phyloP scores from a whole-genome alignment of 64 coral and sea anemone species.

The Pocillopora damicornis region DNA sequence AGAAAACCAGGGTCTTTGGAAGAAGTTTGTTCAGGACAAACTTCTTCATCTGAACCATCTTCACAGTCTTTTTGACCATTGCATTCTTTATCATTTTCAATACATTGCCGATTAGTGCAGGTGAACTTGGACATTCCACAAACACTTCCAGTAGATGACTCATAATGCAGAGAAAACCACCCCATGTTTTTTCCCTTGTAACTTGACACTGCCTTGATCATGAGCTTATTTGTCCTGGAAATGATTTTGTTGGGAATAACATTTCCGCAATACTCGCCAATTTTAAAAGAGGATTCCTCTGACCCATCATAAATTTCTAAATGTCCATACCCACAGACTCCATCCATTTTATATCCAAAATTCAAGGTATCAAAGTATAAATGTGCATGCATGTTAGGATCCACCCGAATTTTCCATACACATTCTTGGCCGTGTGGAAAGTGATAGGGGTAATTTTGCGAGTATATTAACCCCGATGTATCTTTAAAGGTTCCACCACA shows the following conservation, averaged over 20 bases:
- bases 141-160: conserved; percentile 34
- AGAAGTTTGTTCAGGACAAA: conserved; percentile 31
- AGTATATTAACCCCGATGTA: conserved; percentile 63
- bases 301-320: conserved; percentile 82
- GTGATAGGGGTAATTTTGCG: conserved; percentile 73
- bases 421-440: conserved; percentile 76
- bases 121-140: conserved; percentile 67
- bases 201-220: conserved; percentile 53
- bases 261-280: conserved; percentile 74
- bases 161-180: conserved; percentile 73
- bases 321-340: conserved; percentile 51
- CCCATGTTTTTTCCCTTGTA: conserved; percentile 37
- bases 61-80: conserved; percentile 55
- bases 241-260: conserved; percentile 42
- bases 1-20: conserved; percentile 22
- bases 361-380: conserved; percentile 79
- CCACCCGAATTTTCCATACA: conserved; percentile 82
- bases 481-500: conserved; percentile 56
- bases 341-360: conserved; percentile 41
- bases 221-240: conserved; percentile 66
- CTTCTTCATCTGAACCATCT: conserved; percentile 84
- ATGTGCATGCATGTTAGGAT: conserved; percentile 47
- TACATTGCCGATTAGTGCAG: conserved; percentile 64
- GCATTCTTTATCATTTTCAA: conserved; percentile 41
- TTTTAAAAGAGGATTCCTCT: conserved; percentile 29